These are phyloP conservation scores for Campylorhamphus procurvoides DNA, from an alignment of 2,113 vertebrate species.

Conservation along the genomic window DNA sequence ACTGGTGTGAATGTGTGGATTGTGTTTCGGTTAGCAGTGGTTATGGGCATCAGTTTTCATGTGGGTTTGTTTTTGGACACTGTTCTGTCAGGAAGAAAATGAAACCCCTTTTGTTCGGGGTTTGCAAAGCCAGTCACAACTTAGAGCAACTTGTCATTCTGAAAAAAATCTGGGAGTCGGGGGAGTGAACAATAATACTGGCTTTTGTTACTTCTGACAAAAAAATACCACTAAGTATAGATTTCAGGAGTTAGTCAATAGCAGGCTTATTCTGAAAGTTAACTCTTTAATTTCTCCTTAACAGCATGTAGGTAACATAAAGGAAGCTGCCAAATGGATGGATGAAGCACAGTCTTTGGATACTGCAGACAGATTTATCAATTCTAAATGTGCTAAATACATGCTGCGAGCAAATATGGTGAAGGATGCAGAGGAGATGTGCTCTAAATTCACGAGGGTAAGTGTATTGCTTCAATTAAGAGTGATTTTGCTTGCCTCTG, in stretches of 20 bases:
- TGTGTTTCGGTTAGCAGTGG: not conserved
- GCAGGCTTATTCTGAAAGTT: not conserved
- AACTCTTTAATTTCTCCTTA: not conserved
- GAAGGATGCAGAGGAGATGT: constrained; percentile 83
- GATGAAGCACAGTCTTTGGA: constrained; percentile 84
- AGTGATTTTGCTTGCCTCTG: not conserved
- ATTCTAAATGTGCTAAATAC: constrained; percentile 82
- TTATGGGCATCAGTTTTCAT: not conserved
- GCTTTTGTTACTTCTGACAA: not conserved
- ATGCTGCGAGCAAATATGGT: constrained; percentile 82
- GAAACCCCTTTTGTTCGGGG: not conserved
- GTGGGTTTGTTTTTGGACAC: not conserved
- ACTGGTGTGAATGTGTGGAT: not conserved
- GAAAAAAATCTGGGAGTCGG: not conserved
- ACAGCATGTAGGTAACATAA: constrained; percentile 81
- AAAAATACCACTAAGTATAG: not conserved
- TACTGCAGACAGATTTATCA: constrained; percentile 82
- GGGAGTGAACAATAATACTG: not conserved
- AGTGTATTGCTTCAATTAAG: not conserved
- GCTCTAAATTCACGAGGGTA: constrained; percentile 83
- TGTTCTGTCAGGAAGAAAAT: not conserved
- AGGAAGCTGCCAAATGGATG: constrained; percentile 82
- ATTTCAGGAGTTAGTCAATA: not conserved
- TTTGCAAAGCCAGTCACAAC: not conserved
- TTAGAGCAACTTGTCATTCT: not conserved